Conservation (phyloP, 1,140 invertebrate genomes). For the Lucilia cuprina region DNA sequence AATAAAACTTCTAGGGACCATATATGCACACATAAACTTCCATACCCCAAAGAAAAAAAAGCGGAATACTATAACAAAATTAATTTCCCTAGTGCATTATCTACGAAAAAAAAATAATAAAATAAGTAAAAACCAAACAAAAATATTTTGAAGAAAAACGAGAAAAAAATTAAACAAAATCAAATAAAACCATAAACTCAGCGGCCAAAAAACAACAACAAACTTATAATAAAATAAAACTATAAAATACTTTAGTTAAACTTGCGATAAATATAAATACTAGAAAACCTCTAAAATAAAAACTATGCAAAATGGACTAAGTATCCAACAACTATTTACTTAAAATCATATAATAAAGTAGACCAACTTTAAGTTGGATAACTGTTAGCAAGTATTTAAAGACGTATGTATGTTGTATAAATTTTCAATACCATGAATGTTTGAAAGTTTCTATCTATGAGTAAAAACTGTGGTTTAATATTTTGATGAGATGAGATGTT, state of each 20-base stretch:
- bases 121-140: neutral
- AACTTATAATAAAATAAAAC: neutral
- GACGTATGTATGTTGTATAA: neutral
- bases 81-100: slow-evolving; percentile 8
- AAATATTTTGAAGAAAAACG: neutral
- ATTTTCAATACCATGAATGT: neutral
- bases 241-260: neutral
- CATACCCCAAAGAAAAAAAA: neutral
- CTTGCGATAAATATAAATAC: neutral
- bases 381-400: neutral
- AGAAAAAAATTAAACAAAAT: neutral
- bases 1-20: too few relatives aligned
- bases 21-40: too few relatives aligned
- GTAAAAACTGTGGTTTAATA: neutral
- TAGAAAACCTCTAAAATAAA: too few relatives aligned
- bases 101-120: neutral
- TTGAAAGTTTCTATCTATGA: neutral
- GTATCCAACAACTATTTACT: too few relatives aligned
- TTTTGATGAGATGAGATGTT: neutral
- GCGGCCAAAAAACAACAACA: neutral
- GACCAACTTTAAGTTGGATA: too few relatives aligned
- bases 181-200: neutral
- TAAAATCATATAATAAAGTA: too few relatives aligned
- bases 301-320: neutral
- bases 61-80: neutral